phyloP scores from a whole-genome alignment of 2,888 invertebrate species.

The Coenonympha glycerion region DNA sequence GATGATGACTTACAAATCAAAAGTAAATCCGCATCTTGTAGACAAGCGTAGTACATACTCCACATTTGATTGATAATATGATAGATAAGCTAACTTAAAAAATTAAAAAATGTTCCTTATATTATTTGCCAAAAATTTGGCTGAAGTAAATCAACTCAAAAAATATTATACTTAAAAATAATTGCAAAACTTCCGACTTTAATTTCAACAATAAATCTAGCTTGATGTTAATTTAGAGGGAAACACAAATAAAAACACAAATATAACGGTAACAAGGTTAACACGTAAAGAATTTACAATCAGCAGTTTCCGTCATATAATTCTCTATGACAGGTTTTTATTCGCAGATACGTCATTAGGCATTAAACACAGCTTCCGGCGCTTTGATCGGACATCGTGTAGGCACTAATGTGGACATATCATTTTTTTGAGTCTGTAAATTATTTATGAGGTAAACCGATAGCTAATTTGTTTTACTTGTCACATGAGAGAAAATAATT shows the following conservation, averaged over 20 bases:
- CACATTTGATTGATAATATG: too few relatives aligned
- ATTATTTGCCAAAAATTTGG: too few relatives aligned
- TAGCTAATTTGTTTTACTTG: slow-evolving; percentile 9
- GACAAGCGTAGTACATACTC: too few relatives aligned
- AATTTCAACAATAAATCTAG: neutral
- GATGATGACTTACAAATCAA: too few relatives aligned
- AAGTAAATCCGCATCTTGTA: too few relatives aligned
- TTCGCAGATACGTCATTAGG: slow-evolving; percentile 28
- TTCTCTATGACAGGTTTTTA: slow-evolving; percentile 26
- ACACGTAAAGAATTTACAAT: slow-evolving; percentile 33
- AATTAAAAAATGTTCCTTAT: too few relatives aligned
- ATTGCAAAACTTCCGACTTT: neutral
- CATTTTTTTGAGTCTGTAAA: slow-evolving; percentile 22
- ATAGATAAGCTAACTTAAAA: too few relatives aligned
- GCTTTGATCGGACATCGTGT: slow-evolving; percentile 37
- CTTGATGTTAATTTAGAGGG: slow-evolving; percentile 17
- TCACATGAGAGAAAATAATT: slow-evolving; percentile 4
- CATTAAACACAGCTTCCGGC: slow-evolving; percentile 41
- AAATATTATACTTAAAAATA: neutral
- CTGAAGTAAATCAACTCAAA: too few relatives aligned
- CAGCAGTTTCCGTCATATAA: slow-evolving; percentile 35
- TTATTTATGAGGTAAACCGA: slow-evolving; percentile 28
- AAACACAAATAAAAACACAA: slow-evolving; percentile 13
- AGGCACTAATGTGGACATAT: slow-evolving; percentile 18
- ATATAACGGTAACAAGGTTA: slow-evolving; percentile 39